A percentile compares a stretch with the other conserved stretches of the same genome.
Conservation (phyloP, 2,113 vertebrate species). For the Sander lucioperca region DNA sequence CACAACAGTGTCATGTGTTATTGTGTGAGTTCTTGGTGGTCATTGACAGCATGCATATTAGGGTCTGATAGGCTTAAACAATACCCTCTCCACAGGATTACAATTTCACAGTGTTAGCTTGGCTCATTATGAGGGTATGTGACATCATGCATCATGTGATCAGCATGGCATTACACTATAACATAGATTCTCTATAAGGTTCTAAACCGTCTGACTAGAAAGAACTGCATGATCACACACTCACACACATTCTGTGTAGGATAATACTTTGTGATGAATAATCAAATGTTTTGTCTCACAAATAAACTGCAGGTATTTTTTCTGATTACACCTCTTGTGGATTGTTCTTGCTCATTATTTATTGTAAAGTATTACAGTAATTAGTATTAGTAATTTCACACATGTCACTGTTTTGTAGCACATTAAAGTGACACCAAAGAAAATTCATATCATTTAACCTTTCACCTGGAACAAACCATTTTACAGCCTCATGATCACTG, state of each 20-base stretch:
- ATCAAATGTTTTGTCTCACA: not conserved
- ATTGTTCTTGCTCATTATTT: slow-evolving; percentile 25
- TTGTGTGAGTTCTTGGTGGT: not conserved
- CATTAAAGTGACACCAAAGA: not conserved
- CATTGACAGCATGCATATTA: slow-evolving; percentile 12
- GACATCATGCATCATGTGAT: slow-evolving; percentile 19
- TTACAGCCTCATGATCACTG: slow-evolving; percentile 5
- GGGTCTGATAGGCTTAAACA: slow-evolving; percentile 11
- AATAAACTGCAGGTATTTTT: not conserved
- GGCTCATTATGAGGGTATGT: slow-evolving; percentile 21
- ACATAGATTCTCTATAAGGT: too few relatives aligned
- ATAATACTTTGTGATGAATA: not conserved
- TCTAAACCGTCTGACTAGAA: not conserved
- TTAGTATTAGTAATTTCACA: slow-evolving; percentile 2
- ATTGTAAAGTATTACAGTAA: slow-evolving; percentile 13
- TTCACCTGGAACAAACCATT: slow-evolving; percentile 7
- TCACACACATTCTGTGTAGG: not conserved
- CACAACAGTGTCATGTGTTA: slow-evolving; percentile 24
- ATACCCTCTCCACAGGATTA: slow-evolving; percentile 16
- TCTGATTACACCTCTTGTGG: not conserved
- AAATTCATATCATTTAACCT: slow-evolving; percentile 1
- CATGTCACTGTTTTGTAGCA: not conserved
- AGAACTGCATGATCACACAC: not conserved
- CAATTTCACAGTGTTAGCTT: slow-evolving; percentile 21
- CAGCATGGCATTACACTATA: slow-evolving; percentile 1